These are phyloP conservation scores for Spondyliosoma cantharus DNA, from an alignment of 2,797 vertebrate species.

Conservation along the genomic window DNA sequence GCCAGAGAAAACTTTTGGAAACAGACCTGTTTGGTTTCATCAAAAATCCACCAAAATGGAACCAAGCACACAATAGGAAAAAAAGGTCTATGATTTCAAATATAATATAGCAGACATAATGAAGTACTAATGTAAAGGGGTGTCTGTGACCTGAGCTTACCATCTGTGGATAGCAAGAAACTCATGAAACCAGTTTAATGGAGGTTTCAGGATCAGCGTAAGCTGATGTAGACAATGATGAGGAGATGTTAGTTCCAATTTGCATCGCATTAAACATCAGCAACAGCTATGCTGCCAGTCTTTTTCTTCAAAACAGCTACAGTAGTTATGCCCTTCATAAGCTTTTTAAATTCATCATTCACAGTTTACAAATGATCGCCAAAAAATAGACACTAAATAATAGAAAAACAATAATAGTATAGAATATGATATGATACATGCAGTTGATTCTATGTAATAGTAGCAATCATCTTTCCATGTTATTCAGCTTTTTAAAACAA, in stretches of 20 bases:
- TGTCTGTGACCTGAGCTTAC: constrained; percentile 14
- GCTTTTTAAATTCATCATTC: neutral
- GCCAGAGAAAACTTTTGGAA: constrained; percentile 55
- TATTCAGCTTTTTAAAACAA: too few species aligned
- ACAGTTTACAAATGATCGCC: neutral
- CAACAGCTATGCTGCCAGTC: neutral
- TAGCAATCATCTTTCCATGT: neutral
- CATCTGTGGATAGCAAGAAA: constrained; percentile 29
- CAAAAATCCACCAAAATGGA: constrained; percentile 36
- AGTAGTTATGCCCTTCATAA: too few species aligned
- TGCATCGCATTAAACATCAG: constrained; percentile 11
- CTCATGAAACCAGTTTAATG: constrained; percentile 23
- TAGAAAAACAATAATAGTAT: too few species aligned
- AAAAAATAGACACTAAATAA: neutral
- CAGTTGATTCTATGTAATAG: neutral
- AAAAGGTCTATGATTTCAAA: constrained; percentile 14
- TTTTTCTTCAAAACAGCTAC: neutral
- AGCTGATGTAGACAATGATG: constrained; percentile 18
- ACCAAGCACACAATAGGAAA: neutral
- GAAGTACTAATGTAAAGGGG: constrained; percentile 13
- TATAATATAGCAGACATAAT: neutral
- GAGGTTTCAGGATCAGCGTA: too few species aligned
- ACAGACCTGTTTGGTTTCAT: constrained; percentile 42
- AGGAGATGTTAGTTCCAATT: constrained; percentile 22
- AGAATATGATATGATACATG: neutral